Evolutionary conservation across 2,113 vertebrate genomes (phyloP).

Genomic region (Microtus ochrogaster): DNA sequence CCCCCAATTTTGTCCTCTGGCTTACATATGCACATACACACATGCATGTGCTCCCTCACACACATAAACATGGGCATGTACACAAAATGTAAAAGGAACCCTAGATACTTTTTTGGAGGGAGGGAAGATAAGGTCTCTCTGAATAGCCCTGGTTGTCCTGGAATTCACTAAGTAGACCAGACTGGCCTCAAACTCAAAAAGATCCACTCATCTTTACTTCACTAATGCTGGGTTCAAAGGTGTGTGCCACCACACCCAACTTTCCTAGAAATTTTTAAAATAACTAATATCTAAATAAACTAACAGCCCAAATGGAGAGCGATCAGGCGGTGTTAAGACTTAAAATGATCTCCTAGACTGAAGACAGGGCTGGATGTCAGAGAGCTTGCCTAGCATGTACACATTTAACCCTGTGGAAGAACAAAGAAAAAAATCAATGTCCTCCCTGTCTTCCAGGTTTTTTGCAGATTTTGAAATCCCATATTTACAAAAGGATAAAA

Average conservation of each 20-base stretch:
- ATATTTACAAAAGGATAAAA: constrained; percentile 83
- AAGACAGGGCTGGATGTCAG: background rate
- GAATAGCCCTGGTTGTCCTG: too few species aligned
- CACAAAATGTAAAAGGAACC: background rate
- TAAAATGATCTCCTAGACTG: background rate
- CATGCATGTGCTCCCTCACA: background rate
- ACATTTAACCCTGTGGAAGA: background rate
- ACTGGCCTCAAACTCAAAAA: background rate
- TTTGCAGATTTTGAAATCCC: constrained; percentile 90
- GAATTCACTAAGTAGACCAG: background rate
- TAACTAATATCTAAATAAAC: too few species aligned
- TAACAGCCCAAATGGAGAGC: background rate
- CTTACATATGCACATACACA: background rate
- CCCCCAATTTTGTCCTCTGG: background rate
- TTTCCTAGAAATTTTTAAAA: background rate
- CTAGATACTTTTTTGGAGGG: background rate
- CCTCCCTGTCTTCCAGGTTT: constrained; percentile 81
- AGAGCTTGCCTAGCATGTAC: background rate
- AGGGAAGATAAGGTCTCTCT: too few species aligned
- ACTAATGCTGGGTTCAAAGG: background rate
- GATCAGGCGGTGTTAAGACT: background rate
- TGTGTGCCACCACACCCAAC: background rate
- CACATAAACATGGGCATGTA: background rate
- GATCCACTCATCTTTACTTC: background rate
- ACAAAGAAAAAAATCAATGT: background rate